Percentiles rank a stretch among this genome's conserved stretches.
phyloP scores from a whole-genome alignment of 2,113 vertebrate species.

The Phalacrocorax brasilianus region DNA sequence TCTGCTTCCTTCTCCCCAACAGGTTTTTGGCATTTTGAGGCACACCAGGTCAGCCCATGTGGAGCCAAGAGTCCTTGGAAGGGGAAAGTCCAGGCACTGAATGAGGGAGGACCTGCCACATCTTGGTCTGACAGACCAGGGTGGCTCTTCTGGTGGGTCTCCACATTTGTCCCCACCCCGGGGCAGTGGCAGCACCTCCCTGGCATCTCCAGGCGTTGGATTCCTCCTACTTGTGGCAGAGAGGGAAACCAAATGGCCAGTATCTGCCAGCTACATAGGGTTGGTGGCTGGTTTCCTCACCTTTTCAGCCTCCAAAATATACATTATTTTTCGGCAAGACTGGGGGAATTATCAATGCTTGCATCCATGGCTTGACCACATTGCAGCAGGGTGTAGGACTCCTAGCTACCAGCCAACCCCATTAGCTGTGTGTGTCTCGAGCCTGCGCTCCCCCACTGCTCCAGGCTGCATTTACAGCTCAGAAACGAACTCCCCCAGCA shows the following conservation, averaged over 20 bases:
- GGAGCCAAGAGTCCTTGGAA: neutral
- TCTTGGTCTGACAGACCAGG: neutral
- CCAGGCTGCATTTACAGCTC: neutral
- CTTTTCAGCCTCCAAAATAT: neutral
- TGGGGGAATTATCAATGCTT: neutral
- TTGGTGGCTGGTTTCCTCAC: neutral
- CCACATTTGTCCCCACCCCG: neutral
- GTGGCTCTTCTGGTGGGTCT: neutral
- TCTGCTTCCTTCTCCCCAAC: neutral
- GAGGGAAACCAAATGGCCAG: neutral
- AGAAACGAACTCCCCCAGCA: neutral
- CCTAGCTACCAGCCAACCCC: neutral
- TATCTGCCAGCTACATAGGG: accelerated
- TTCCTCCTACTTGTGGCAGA: neutral
- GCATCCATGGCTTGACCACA: accelerated
- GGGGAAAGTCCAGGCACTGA: neutral
- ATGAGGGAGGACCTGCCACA: neutral
- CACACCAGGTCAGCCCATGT: neutral
- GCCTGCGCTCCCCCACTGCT: neutral
- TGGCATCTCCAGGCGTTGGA: neutral
- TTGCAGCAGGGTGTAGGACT: neutral
- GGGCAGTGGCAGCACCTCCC: neutral
- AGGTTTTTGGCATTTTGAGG: neutral
- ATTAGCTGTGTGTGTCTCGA: accelerated
- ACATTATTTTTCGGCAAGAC: neutral